Percentiles rank a stretch among this genome's conserved stretches.
phyloP scores from a whole-genome alignment of 2,113 vertebrate species.

The Protobothrops flavoviridis region DNA sequence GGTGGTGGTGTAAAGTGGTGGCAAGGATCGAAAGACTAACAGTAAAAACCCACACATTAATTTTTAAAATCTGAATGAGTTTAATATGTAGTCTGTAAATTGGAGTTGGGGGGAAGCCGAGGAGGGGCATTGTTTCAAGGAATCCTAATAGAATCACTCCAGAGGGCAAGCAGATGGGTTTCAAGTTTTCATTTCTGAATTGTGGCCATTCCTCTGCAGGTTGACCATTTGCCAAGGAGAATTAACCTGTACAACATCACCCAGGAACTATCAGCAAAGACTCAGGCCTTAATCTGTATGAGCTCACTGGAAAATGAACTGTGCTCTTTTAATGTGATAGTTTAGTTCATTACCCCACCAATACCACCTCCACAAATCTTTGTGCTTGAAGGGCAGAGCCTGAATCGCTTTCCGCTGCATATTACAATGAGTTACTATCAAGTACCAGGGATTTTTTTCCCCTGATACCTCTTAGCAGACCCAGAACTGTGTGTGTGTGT shows the following conservation, averaged over 20 bases:
- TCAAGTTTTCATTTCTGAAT: background rate
- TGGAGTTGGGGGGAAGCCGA: background rate
- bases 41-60: background rate
- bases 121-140: background rate
- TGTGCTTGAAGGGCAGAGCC: slow-evolving; percentile 41
- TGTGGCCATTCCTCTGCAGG: background rate
- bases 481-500: background rate
- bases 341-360: slow-evolving; percentile 55
- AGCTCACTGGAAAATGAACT: slow-evolving; percentile 47
- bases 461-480: slow-evolving; percentile 1
- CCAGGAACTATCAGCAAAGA: slow-evolving; percentile 37
- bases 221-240: background rate
- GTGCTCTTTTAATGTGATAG: slow-evolving; percentile 54
- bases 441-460: slow-evolving; percentile 14
- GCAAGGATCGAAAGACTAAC: background rate
- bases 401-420: slow-evolving; percentile 48
- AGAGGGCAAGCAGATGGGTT: background rate
- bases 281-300: slow-evolving; percentile 37
- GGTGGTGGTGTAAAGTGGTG: no score
- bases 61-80: slow-evolving; percentile 1
- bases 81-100: background rate
- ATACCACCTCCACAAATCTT: slow-evolving; percentile 54
- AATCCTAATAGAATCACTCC: background rate
- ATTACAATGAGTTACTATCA: slow-evolving; percentile 47
- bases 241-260: slow-evolving; percentile 20